phyloP scores from a whole-genome alignment of 2,888 invertebrate species.

The Psylliodes chrysocephalus region DNA sequence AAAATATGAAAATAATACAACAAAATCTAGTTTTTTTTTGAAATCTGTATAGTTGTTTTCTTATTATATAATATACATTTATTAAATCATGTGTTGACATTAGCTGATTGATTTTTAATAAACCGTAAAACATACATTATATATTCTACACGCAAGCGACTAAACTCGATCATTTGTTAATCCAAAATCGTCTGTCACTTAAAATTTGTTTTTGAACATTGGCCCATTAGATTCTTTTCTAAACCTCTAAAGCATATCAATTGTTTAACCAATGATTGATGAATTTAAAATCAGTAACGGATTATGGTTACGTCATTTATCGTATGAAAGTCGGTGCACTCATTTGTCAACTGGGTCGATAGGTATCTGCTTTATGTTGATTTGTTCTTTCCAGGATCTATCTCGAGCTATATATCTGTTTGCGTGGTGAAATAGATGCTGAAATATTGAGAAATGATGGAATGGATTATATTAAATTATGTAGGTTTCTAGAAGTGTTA shows the following conservation, averaged over 20 bases:
- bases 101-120: too few relatives aligned
- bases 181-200: slow-evolving; percentile 24
- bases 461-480: not conserved
- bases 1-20: too few relatives aligned
- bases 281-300: slow-evolving; percentile 37
- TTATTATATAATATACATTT: too few relatives aligned
- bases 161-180: not conserved
- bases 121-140: too few relatives aligned
- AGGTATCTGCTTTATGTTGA: slow-evolving; percentile 27
- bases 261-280: slow-evolving; percentile 35
- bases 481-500: not conserved
- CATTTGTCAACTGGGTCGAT: slow-evolving; percentile 31
- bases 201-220: slow-evolving; percentile 26
- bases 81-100: too few relatives aligned
- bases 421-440: slow-evolving; percentile 14
- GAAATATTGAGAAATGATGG: slow-evolving; percentile 5
- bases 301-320: slow-evolving; percentile 21
- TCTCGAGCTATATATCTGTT: slow-evolving; percentile 19
- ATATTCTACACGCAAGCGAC: too few relatives aligned
- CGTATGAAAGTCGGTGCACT: slow-evolving; percentile 8
- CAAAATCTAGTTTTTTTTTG: too few relatives aligned
- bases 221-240: slow-evolving; percentile 22
- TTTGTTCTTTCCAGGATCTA: slow-evolving; percentile 18
- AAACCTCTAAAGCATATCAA: slow-evolving; percentile 34
- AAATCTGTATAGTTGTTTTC: too few relatives aligned